phyloP scores from a whole-genome alignment of 2,797 vertebrate genomes.

The Molothrus aeneus region DNA sequence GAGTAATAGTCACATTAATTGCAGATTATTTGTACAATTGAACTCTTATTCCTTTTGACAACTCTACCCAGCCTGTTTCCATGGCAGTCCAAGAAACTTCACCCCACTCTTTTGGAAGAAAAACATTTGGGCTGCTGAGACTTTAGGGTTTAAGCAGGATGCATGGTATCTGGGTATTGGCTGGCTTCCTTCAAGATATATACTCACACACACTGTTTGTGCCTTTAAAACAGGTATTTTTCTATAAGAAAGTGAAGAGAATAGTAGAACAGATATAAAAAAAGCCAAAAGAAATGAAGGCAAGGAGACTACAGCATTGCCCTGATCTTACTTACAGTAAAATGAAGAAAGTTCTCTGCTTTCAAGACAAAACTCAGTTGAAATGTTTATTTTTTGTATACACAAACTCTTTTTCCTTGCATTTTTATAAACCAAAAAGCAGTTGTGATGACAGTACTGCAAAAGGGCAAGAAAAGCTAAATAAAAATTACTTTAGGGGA shows the following conservation, averaged over 20 bases:
- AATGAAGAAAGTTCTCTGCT: not conserved
- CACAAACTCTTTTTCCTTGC: conserved; percentile 14
- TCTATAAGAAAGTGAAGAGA: not conserved
- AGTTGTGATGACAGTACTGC: not conserved
- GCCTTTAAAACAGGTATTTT: not conserved
- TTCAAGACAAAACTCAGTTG: not conserved
- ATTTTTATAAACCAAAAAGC: conserved; percentile 16
- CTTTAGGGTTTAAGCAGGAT: not conserved
- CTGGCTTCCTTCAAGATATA: not conserved
- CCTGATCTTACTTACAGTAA: not conserved
- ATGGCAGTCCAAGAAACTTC: not conserved
- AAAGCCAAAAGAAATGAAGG: not conserved
- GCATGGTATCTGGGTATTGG: not conserved
- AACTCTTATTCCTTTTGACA: conserved; percentile 7
- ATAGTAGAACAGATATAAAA: not conserved
- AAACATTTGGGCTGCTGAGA: not conserved
- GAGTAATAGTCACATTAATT: not conserved
- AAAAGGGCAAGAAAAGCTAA: conserved; percentile 29
- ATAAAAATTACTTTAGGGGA: conserved; percentile 37
- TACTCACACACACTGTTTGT: not conserved
- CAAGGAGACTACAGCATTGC: not conserved
- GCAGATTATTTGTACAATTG: not conserved
- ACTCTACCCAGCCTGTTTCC: not conserved
- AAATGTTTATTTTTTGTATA: not conserved
- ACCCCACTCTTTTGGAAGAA: not conserved